Percentiles rank a stretch among this genome's conserved stretches.
Conservation (phyloP, 1,140 invertebrate genomes). For the Drosophila seguyi region DNA sequence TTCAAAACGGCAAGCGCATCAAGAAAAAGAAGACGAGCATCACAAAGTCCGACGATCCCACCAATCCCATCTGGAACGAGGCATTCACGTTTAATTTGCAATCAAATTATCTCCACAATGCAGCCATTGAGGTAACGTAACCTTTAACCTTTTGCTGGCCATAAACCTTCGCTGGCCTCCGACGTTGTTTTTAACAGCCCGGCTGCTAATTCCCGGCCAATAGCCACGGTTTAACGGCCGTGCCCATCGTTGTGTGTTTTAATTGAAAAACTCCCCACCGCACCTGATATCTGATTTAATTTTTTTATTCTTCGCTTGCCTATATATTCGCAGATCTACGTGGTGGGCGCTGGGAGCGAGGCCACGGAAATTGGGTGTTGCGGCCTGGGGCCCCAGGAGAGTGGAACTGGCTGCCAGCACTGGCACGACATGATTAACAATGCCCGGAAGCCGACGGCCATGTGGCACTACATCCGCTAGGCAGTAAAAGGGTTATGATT, state of each 20-base stretch:
- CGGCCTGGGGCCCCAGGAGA: constrained; percentile 89
- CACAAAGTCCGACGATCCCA: constrained; percentile 93
- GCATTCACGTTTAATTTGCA: constrained; percentile 95
- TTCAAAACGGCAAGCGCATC: constrained; percentile 93
- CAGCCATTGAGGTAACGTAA: constrained; percentile 90
- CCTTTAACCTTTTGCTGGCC: constrained; percentile 19
- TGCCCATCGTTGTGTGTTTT: constrained; percentile 31
- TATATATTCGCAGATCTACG: constrained; percentile 85
- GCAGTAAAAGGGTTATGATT: constrained; percentile 20
- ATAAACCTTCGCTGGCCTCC: constrained; percentile 8
- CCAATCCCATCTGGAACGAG: constrained; percentile 98
- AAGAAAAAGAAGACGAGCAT: constrained; percentile 97
- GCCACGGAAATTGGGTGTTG: constrained; percentile 88
- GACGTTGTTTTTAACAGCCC: constrained; percentile 33
- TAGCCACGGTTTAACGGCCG: constrained; percentile 39
- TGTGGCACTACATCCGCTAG: constrained; percentile 93
- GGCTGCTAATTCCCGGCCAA: constrained; percentile 30
- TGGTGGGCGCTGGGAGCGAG: constrained; percentile 86
- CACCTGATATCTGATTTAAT: constrained; percentile 5
- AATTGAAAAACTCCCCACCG: constrained; percentile 48
- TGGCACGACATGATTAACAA: constrained; percentile 93
- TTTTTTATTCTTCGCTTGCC: neutral
- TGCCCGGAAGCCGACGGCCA: constrained; percentile 92
- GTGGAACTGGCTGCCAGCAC: constrained; percentile 88
- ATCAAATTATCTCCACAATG: constrained; percentile 88